Conservation (phyloP, 2,797 vertebrate species). For the Linurgus olivaceus region DNA sequence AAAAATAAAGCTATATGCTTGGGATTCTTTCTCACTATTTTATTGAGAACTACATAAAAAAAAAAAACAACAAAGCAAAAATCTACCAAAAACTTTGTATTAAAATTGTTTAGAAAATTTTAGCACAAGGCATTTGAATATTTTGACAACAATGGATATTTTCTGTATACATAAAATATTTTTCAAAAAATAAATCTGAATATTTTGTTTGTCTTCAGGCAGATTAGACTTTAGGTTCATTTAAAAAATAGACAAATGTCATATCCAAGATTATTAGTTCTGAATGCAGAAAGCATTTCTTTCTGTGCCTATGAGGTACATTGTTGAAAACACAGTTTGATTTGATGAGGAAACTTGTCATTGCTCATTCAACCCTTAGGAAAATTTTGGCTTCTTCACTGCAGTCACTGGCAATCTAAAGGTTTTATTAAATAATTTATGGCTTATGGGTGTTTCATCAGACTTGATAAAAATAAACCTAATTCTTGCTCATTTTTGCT, state of each 20-base stretch:
- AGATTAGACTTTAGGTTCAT: background rate
- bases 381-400: background rate
- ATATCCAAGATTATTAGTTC: background rate
- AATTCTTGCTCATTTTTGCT: background rate
- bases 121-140: background rate
- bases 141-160: background rate
- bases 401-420: background rate
- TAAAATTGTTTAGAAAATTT: background rate
- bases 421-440: constrained; percentile 10
- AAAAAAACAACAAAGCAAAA: background rate
- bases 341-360: constrained; percentile 3
- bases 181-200: background rate
- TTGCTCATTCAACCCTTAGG: background rate
- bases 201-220: background rate
- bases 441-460: background rate
- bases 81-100: background rate
- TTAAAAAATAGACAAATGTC: constrained; percentile 18
- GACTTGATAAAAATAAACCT: background rate
- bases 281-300: constrained; percentile 12
- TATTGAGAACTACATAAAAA: background rate
- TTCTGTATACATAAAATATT: background rate
- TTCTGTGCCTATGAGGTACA: background rate
- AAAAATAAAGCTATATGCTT: background rate
- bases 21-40: background rate
- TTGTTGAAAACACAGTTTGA: background rate